Evolutionary conservation across 2,797 vertebrate species (phyloP).

Genomic region (Scolopax bukidnonensis): DNA sequence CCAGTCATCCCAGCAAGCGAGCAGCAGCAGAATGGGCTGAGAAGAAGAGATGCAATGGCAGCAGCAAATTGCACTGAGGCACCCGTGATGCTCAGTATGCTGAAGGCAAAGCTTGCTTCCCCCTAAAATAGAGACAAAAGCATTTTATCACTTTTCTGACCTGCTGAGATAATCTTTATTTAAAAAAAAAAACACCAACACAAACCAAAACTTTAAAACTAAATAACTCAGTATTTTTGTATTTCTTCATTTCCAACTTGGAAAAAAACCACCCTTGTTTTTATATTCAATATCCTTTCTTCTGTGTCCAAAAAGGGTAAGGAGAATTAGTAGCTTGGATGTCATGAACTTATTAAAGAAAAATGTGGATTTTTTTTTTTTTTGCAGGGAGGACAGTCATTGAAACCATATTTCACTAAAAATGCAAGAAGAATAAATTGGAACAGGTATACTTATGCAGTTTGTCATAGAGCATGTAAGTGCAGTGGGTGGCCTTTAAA

Average conservation of each 20-base stretch:
- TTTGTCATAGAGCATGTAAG: background rate
- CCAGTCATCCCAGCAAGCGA: constrained; percentile 57
- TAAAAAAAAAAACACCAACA: no score
- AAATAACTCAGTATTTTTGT: background rate
- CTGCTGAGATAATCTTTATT: background rate
- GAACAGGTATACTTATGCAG: background rate
- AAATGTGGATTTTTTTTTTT: background rate
- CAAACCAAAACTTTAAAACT: background rate
- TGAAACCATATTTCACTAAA: background rate
- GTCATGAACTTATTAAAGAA: background rate
- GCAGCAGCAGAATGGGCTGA: constrained; percentile 55
- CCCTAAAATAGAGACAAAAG: constrained; percentile 69
- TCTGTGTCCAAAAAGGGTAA: background rate
- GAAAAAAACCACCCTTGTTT: background rate
- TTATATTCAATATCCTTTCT: background rate
- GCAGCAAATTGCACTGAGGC: constrained; percentile 62
- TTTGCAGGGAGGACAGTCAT: background rate
- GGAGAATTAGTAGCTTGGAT: background rate
- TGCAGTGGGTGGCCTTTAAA: background rate
- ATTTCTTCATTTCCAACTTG: constrained; percentile 20
- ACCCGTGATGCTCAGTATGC: constrained; percentile 47
- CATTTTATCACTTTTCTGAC: constrained; percentile 33
- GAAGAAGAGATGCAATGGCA: constrained; percentile 59
- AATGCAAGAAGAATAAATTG: background rate
- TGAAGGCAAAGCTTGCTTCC: constrained; percentile 59